Conservation (phyloP, 2,888 invertebrate genomes). For the Micropterix aruncella region DNA sequence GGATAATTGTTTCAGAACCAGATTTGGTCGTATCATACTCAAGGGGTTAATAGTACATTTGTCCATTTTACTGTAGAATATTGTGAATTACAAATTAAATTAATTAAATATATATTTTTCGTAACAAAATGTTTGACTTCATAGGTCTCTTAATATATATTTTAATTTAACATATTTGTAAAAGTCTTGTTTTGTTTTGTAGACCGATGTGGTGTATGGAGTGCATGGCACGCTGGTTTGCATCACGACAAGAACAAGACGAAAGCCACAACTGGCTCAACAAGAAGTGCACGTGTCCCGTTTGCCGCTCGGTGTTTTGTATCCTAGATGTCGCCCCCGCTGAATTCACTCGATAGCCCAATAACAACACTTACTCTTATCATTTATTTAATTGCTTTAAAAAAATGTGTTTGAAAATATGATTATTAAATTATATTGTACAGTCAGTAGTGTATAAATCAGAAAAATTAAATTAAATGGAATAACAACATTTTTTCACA, state of each 20-base stretch:
- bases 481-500: neutral
- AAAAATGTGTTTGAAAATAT: neutral
- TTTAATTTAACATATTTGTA: no score
- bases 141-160: no score
- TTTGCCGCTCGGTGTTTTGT: conserved; percentile 76
- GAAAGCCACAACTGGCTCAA: conserved; percentile 64
- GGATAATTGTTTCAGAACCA: no score
- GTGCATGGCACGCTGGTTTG: conserved; percentile 82
- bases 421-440: neutral
- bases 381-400: neutral
- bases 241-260: conserved; percentile 59
- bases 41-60: no score
- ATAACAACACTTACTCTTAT: neutral
- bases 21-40: no score
- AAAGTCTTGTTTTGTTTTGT: no score
- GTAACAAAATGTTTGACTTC: no score
- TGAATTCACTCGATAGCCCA: neutral
- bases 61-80: no score
- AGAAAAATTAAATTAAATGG: neutral
- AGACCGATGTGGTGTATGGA: conserved; percentile 83
- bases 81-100: no score
- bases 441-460: neutral
- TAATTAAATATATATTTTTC: no score
- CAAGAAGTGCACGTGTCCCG: conserved; percentile 76
- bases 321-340: conserved; percentile 64